Base-by-base conservation (phyloP, 2,888 invertebrate genomes). In the Drosophila birchii region DNA sequence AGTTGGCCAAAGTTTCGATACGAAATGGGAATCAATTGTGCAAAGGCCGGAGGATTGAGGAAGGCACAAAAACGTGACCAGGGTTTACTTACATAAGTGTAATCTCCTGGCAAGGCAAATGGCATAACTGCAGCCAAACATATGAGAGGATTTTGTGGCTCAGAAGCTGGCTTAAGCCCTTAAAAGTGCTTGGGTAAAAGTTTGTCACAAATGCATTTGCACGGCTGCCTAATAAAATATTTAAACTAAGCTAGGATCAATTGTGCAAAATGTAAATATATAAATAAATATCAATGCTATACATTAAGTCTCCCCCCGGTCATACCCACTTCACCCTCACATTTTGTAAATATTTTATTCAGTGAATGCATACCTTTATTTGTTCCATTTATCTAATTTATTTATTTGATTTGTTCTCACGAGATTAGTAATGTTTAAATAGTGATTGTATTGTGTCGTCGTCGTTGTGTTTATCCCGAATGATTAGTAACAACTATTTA, bases 321-420 rank as follows among this genome's bases (percentile, higher is more conserved):
- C 47, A 57, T 44, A 14, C 44, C 4, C 11, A 58, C 34, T n/a
- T 53, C 51, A 53, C 51, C 23, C 51, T 53, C 29, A 56, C 69
- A 69, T 58, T 45, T 69, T 68, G 69, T 68, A 68, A 68, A 68
- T 68, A 68, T 68, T 67, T 67, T 43, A 67, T 68, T 68, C 55
- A 14, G 38, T 45, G 51, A 73, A 14, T 66, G 63, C 53, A 63
- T 51, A 73, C 18, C 18, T 43, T 71, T 43, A 49, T 62, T 60
- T 55, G 45, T 49, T 63, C n/a, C 39, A 49, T 64, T 54, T 47
- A 41, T 41, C 47, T 9, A 49, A 56, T 49, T 67, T 39, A 36
- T 54, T 67, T 39, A 41, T 54, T 67, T 29, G 16, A 36, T 43
- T 56, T 57, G 47, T 56, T 45, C 67, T 41, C 49, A 36, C 47